Conservation (phyloP, 2,888 invertebrate species). For the Masnerella sp. region DNA sequence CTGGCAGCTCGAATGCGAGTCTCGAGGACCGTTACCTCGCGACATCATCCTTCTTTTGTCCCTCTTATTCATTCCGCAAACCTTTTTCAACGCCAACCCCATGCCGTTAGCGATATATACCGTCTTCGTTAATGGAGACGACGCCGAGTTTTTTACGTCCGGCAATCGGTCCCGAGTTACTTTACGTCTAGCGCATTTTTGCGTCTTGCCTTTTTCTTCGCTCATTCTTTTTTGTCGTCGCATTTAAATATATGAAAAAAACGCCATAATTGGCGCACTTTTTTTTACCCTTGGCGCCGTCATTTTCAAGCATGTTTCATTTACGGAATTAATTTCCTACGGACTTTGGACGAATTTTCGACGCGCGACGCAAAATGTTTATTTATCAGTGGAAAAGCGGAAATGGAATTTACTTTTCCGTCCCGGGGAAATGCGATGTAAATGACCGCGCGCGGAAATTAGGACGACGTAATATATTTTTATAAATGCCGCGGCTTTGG, state of each 20-base stretch:
- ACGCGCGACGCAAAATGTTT: too few relatives aligned
- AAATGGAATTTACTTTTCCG: slow-evolving; percentile 2
- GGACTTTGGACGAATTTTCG: too few relatives aligned
- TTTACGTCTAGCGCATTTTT: slow-evolving; percentile 43
- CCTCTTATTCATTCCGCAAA: slow-evolving; percentile 57
- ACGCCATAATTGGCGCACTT: slow-evolving; percentile 19
- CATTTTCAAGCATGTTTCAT: slow-evolving; percentile 26
- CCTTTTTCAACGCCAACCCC: slow-evolving; percentile 55
- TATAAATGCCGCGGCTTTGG: slow-evolving; percentile 3
- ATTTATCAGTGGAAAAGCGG: background rate
- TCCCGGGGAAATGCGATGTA: background rate
- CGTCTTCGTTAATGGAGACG: slow-evolving; percentile 55
- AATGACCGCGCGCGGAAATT: background rate
- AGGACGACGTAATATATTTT: slow-evolving; percentile 2
- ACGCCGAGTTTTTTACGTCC: slow-evolving; percentile 46
- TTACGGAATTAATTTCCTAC: slow-evolving; percentile 19
- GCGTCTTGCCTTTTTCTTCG: slow-evolving; percentile 35
- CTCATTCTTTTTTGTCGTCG: slow-evolving; percentile 31
- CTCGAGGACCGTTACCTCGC: slow-evolving; percentile 55
- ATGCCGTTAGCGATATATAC: slow-evolving; percentile 53
- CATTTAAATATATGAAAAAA: slow-evolving; percentile 44
- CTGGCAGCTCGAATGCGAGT: slow-evolving; percentile 52
- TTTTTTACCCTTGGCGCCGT: slow-evolving; percentile 23
- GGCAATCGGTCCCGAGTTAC: slow-evolving; percentile 51
- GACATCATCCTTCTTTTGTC: slow-evolving; percentile 59